Conservation (phyloP, 1,140 invertebrate genomes). For the Ladona fulva region DNA sequence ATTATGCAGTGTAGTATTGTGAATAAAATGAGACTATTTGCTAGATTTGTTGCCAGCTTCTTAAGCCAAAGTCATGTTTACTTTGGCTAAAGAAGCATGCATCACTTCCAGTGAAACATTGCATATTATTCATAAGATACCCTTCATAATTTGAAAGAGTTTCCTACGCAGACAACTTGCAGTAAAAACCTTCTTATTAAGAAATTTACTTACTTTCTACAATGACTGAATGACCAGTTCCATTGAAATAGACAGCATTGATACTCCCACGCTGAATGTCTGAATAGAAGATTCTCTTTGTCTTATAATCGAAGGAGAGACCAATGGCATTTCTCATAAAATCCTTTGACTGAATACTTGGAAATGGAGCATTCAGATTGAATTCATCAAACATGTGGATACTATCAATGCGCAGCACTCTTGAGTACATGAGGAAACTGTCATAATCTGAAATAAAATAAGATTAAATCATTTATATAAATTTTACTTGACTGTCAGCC, state of each 20-base stretch:
- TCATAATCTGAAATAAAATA: constrained; percentile 51
- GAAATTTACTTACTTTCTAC: constrained; percentile 48
- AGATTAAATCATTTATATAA: constrained; percentile 21
- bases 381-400: constrained; percentile 60
- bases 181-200: background rate
- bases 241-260: constrained; percentile 75
- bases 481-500: too few relatives aligned
- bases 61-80: too few relatives aligned
- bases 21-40: too few relatives aligned
- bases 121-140: constrained; percentile 1
- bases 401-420: constrained; percentile 62
- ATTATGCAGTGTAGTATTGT: too few relatives aligned
- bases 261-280: constrained; percentile 79
- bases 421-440: constrained; percentile 66
- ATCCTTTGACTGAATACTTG: constrained; percentile 57
- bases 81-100: too few relatives aligned
- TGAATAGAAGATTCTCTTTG: constrained; percentile 67
- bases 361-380: constrained; percentile 64
- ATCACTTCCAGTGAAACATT: too few relatives aligned
- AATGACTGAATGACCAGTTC: constrained; percentile 56
- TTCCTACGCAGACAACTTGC: too few relatives aligned
- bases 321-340: constrained; percentile 77
- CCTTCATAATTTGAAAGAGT: too few relatives aligned
- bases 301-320: constrained; percentile 66
- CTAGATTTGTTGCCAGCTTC: too few relatives aligned